A percentile compares a stretch with the other conserved stretches of the same genome.
These are phyloP conservation scores for Takifugu bimaculatus DNA, from an alignment of 2,113 vertebrate species.

Conservation along the genomic window DNA sequence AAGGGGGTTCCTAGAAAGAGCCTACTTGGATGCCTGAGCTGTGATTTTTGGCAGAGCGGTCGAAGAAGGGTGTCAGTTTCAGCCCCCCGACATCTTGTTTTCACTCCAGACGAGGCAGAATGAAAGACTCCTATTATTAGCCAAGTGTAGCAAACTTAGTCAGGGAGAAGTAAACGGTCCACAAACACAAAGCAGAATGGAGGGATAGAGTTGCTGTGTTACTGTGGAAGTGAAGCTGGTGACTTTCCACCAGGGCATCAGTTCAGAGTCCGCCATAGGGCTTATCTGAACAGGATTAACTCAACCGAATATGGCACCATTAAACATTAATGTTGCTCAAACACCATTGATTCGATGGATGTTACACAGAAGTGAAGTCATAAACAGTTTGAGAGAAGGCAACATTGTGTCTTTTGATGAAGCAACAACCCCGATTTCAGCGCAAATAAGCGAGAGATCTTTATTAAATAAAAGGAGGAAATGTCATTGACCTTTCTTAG, in stretches of 20 bases:
- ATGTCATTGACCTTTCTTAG: too few relatives aligned
- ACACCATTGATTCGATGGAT: background rate
- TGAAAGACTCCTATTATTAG: constrained; percentile 60
- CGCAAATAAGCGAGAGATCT: too few relatives aligned
- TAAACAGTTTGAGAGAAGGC: too few relatives aligned
- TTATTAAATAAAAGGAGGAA: too few relatives aligned
- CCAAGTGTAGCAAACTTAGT: constrained; percentile 28
- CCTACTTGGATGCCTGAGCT: constrained; percentile 18
- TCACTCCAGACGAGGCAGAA: constrained; percentile 17
- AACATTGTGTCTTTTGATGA: too few relatives aligned
- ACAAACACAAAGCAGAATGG: background rate
- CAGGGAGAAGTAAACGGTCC: constrained; percentile 18
- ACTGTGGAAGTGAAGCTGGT: background rate
- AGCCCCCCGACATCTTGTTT: constrained; percentile 24
- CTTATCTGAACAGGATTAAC: constrained; percentile 8
- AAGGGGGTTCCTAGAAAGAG: constrained; percentile 68
- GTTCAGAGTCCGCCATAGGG: constrained; percentile 26
- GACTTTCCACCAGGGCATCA: constrained; percentile 11
- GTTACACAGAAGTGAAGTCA: too few relatives aligned
- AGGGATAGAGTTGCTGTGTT: too few relatives aligned
- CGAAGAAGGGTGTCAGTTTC: constrained; percentile 8
- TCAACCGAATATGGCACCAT: background rate
- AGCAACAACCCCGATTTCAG: too few relatives aligned
- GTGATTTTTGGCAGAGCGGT: constrained; percentile 51
- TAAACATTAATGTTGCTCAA: constrained; percentile 7